Conservation (phyloP, 1,140 invertebrate species). For the Megalonaias nervosa region DNA sequence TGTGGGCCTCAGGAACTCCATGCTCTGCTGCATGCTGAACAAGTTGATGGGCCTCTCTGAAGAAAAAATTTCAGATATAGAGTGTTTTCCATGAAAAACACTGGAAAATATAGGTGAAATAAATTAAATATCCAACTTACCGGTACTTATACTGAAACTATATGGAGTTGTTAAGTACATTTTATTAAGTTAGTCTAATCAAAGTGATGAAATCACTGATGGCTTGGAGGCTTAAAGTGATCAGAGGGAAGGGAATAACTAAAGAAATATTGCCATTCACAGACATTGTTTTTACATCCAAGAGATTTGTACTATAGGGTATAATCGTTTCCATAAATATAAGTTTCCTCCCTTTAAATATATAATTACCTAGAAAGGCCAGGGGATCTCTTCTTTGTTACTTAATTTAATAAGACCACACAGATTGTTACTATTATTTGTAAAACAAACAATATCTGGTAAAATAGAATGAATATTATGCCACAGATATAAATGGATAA, state of each 20-base stretch:
- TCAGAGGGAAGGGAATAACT: background rate
- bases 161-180: background rate
- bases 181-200: background rate
- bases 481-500: too few species aligned
- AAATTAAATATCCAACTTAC: background rate
- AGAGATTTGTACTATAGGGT: too few species aligned
- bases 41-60: slow-evolving; percentile 67
- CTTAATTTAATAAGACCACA: too few species aligned
- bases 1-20: slow-evolving; percentile 68
- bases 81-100: background rate
- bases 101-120: too few species aligned
- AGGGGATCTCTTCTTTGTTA: too few species aligned
- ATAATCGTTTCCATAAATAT: too few species aligned
- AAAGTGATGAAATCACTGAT: background rate
- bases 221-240: background rate
- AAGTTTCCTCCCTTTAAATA: too few species aligned
- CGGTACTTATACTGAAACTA: background rate
- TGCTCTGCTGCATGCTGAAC: slow-evolving; percentile 69
- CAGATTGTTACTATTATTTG: too few species aligned
- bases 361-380: too few species aligned
- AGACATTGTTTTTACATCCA: background rate
- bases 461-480: too few species aligned
- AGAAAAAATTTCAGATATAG: slow-evolving; percentile 25
- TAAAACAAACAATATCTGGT: too few species aligned
- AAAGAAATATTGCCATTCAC: background rate